Base-by-base conservation (phyloP, 2,888 invertebrate genomes). In the Pseudeuparius sepicola region DNA sequence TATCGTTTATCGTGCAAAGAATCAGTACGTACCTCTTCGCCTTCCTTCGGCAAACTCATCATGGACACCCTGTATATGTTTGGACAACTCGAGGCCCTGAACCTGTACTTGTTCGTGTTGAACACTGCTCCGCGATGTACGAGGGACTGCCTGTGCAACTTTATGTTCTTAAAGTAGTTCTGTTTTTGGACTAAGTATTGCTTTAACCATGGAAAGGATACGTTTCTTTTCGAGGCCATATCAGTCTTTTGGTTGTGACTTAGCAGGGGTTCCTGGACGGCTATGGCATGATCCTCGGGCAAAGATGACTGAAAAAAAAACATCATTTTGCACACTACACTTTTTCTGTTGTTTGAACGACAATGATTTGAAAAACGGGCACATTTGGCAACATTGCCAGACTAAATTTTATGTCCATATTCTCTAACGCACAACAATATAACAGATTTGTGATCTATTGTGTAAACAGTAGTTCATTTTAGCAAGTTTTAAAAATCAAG, bases 1-100 rank as follows among this genome's bases (percentile, higher is more conserved):
- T n/a, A n/a, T n/a, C n/a, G n/a, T n/a, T n/a, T n/a, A n/a, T n/a
- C n/a, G n/a, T n/a, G n/a, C n/a, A n/a, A n/a, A n/a, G n/a, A n/a
- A n/a, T n/a, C n/a, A 20, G 6, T 26, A 42, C 43, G 45, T 61
- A 85, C 85, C 70, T 84, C 82, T 69, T 84, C 81, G 54, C 75
- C 74, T 52, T 83, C 79, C 46, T 78, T 78, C 29, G 78, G 75
- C 32, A 88, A 73, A 3, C 85, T 83, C 29, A 83, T 81, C 82
- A 87, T 86, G n/a, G 86, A 87, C 56, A 86, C 86, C 49, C 83
- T 73, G 55, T 78, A 87, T 50, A 93, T 87, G 61, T 93, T 83
- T 0, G 93, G 93, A 58, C 92, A 92, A 26, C 90, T 90, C 2
- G 86, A 87, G 1, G 90, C 88, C 42, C 83, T 71, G 39, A 89